A percentile compares a stretch with the other conserved stretches of the same genome.
Conservation (phyloP, 2,113 vertebrate species). For the Scytalopus superciliaris region DNA sequence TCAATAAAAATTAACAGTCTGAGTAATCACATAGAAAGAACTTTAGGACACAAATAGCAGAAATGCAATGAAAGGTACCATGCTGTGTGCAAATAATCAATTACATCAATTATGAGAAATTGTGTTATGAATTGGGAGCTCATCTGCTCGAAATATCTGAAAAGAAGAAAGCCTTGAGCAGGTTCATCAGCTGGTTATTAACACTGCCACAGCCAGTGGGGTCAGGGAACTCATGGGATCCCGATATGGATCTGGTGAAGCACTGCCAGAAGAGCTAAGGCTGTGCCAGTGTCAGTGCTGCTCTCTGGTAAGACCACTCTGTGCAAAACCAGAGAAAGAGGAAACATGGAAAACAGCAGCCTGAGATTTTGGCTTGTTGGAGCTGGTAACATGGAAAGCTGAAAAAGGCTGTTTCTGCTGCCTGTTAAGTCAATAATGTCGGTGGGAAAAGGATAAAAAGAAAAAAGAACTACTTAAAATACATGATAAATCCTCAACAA, state of each 20-base stretch:
- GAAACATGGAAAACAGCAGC: rapidly evolving
- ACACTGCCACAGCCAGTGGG: rapidly evolving
- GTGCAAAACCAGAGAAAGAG: neutral
- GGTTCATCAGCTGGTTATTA: neutral
- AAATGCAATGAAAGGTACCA: neutral
- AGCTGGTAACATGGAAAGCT: neutral
- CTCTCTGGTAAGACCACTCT: neutral
- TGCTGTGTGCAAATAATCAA: neutral
- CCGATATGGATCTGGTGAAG: neutral
- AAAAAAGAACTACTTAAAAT: neutral
- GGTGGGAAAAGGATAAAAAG: neutral
- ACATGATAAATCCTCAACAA: neutral
- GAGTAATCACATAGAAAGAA: neutral
- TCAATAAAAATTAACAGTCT: neutral
- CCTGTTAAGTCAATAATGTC: neutral
- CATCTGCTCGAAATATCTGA: neutral
- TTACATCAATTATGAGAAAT: neutral
- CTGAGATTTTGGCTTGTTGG: neutral
- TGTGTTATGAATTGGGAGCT: neutral
- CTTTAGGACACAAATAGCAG: neutral
- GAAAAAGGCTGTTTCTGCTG: neutral
- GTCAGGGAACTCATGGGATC: neutral
- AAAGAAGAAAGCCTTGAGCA: neutral
- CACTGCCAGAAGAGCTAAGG: neutral
- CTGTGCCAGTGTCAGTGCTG: neutral